Conservation (phyloP, 2,113 vertebrate genomes). For the Chlorodrepanis virens region DNA sequence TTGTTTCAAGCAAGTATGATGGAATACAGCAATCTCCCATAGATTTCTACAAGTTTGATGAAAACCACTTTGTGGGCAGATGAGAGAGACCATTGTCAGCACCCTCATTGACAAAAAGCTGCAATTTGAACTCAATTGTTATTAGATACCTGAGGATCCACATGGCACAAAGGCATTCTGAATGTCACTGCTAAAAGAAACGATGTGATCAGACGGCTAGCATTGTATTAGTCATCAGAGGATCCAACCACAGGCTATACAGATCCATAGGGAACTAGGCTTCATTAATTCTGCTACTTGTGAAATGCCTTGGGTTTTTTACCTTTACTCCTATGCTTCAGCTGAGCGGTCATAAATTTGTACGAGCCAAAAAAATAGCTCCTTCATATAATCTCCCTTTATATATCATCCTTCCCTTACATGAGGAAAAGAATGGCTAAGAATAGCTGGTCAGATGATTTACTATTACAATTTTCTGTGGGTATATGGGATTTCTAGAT, state of each 20-base stretch:
- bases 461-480: constrained; percentile 63
- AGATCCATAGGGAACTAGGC: constrained; percentile 37
- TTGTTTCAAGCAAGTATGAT: neutral
- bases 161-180: neutral
- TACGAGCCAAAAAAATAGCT: neutral
- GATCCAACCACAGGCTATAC: constrained; percentile 18
- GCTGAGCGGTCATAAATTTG: constrained; percentile 24
- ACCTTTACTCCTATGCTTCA: constrained; percentile 32
- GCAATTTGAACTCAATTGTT: constrained; percentile 3
- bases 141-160: neutral
- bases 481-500: constrained; percentile 59
- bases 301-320: constrained; percentile 27
- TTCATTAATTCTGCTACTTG: constrained; percentile 51
- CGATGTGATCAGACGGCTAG: neutral
- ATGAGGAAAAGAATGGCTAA: constrained; percentile 43
- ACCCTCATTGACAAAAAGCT: neutral
- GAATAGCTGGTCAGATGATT: constrained; percentile 66
- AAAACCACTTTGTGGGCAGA: neutral
- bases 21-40: neutral
- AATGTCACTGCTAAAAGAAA: constrained; percentile 30
- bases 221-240: constrained; percentile 26
- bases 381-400: constrained; percentile 43
- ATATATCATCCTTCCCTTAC: constrained; percentile 39
- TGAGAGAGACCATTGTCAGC: neutral
- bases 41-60: neutral